These are phyloP conservation scores for Melipona beecheii DNA, from an alignment of 2,888 invertebrate species.

Conservation along the genomic window DNA sequence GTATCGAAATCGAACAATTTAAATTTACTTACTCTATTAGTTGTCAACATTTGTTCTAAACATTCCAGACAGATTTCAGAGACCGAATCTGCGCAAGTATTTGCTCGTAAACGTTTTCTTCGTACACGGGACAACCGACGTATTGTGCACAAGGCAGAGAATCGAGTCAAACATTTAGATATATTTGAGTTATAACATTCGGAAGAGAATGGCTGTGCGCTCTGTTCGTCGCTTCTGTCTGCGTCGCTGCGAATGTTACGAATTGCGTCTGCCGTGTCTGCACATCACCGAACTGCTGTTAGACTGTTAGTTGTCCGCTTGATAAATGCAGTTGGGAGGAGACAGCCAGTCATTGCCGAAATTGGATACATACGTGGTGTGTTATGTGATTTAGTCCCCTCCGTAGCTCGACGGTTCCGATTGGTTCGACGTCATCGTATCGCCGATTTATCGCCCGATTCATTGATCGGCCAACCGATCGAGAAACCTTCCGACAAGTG, in stretches of 20 bases:
- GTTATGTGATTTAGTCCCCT: slow-evolving; percentile 9
- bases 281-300: neutral
- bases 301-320: slow-evolving; percentile 11
- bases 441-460: neutral
- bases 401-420: neutral
- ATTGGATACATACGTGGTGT: slow-evolving; percentile 22
- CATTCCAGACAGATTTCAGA: too few species aligned
- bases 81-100: neutral
- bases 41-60: neutral
- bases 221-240: neutral
- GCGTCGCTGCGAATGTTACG: neutral
- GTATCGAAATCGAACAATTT: too few species aligned
- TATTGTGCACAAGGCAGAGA: too few species aligned
- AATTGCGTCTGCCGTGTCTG: slow-evolving; percentile 10
- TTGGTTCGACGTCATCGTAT: neutral
- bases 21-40: neutral
- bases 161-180: neutral
- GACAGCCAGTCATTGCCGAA: slow-evolving; percentile 10
- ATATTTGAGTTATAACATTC: neutral
- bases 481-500: neutral
- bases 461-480: neutral
- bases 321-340: slow-evolving; percentile 21
- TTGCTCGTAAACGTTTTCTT: too few species aligned
- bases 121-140: too few species aligned
- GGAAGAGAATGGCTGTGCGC: neutral